These are phyloP conservation scores for Miniopterus natalensis DNA, from an alignment of 2,113 vertebrate species.

Conservation along the genomic window DNA sequence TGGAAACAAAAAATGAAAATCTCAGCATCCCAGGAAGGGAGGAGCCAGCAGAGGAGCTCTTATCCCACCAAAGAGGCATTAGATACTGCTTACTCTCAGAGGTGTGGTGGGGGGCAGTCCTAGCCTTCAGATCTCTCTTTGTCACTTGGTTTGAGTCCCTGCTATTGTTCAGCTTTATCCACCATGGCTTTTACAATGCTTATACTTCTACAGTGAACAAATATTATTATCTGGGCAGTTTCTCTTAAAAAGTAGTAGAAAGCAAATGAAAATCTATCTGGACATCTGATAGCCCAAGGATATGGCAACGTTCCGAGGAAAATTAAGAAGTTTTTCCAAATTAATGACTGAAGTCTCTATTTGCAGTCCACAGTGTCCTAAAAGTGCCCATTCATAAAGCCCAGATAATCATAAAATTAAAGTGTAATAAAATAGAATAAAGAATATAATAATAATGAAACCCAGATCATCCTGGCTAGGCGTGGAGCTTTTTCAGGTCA, in stretches of 20 bases:
- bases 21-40: not conserved
- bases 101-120: not conserved
- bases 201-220: slow-evolving; percentile 2
- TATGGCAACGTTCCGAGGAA: slow-evolving; percentile 2
- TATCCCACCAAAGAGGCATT: not conserved
- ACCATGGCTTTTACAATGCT: not conserved
- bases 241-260: slow-evolving; percentile 16
- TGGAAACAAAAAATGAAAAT: slow-evolving; percentile 41
- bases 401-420: slow-evolving; percentile 37
- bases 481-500: not conserved
- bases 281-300: slow-evolving; percentile 9
- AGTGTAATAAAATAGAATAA: not conserved
- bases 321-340: not conserved
- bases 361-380: not conserved
- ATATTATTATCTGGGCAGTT: not conserved
- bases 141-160: not conserved
- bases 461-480: no score
- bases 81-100: not conserved
- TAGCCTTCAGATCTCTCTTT: not conserved
- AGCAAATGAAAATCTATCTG: slow-evolving; percentile 31
- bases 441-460: not conserved
- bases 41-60: not conserved
- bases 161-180: not conserved
- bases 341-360: not conserved
- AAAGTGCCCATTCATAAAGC: slow-evolving; percentile 14